Conservation (phyloP, 2,888 invertebrate species). For the Orchesellides sinensis region DNA sequence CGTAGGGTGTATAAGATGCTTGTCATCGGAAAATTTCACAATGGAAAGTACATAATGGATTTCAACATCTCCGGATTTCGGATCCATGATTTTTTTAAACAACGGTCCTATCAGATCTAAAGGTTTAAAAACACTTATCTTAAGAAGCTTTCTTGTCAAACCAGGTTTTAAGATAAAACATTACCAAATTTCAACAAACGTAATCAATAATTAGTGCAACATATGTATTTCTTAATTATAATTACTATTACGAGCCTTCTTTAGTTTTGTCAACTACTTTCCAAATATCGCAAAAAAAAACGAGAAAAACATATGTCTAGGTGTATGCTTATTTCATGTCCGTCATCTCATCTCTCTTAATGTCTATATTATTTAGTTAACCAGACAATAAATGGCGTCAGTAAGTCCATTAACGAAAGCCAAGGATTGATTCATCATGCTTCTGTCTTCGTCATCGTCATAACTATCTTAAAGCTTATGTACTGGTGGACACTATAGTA, state of each 20-base stretch:
- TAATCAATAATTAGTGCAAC: not conserved
- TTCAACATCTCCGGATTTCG: too few species aligned
- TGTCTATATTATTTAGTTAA: not conserved
- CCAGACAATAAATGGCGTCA: constrained; percentile 13
- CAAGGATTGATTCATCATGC: not conserved
- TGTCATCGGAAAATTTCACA: too few species aligned
- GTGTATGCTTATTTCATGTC: too few species aligned
- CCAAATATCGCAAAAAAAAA: too few species aligned
- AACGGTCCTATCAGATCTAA: too few species aligned
- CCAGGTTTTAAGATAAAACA: too few species aligned
- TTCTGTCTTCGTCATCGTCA: not conserved
- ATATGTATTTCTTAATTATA: not conserved
- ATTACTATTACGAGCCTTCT: not conserved
- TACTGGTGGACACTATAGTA: not conserved
- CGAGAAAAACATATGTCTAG: too few species aligned
- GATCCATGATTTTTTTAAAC: too few species aligned
- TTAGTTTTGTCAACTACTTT: not conserved
- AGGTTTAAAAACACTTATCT: too few species aligned
- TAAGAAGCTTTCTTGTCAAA: too few species aligned
- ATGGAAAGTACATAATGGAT: too few species aligned
- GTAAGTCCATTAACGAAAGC: not conserved
- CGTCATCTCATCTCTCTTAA: not conserved
- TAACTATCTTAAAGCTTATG: not conserved
- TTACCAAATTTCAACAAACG: not conserved
- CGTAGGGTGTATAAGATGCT: too few species aligned